Evolutionary conservation across 1,140 invertebrate genomes (phyloP).

Genomic region (Halesus radiatus): DNA sequence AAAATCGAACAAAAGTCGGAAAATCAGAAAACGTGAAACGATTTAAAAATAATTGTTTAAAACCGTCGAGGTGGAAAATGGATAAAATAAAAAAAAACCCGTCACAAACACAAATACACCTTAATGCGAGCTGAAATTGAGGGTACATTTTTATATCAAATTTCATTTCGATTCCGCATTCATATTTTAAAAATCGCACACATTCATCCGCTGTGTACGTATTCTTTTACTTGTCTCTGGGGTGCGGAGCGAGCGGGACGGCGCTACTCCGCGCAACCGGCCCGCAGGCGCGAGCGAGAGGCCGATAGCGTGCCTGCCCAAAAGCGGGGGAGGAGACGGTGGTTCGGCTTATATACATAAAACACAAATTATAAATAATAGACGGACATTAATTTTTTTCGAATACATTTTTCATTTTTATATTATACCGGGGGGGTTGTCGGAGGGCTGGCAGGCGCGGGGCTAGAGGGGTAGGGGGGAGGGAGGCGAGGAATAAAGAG

Average conservation of each 20-base stretch:
- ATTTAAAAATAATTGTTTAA: slow-evolving; percentile 43
- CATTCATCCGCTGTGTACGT: slow-evolving; percentile 46
- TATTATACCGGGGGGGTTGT: slow-evolving; percentile 65
- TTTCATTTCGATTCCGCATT: slow-evolving; percentile 57
- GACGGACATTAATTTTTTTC: slow-evolving; percentile 69
- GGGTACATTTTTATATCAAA: slow-evolving; percentile 57
- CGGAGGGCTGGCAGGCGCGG: slow-evolving; percentile 64
- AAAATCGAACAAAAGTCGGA: slow-evolving; percentile 20
- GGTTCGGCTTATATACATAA: slow-evolving; percentile 58
- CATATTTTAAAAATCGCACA: slow-evolving; percentile 56
- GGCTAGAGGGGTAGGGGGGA: slow-evolving; percentile 61
- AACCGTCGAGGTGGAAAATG: slow-evolving; percentile 22
- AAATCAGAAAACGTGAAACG: slow-evolving; percentile 37
- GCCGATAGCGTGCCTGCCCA: slow-evolving; percentile 1
- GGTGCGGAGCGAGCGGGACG: slow-evolving; percentile 22
- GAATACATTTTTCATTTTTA: slow-evolving; percentile 72
- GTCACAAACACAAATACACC: slow-evolving; percentile 37
- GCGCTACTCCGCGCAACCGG: neutral
- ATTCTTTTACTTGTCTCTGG: slow-evolving; percentile 50
- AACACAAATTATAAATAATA: slow-evolving; percentile 71
- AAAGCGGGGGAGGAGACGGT: slow-evolving; percentile 25
- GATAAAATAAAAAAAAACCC: slow-evolving; percentile 33
- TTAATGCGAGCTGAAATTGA: slow-evolving; percentile 47
- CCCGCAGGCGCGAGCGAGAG: neutral
- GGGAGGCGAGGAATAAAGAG: slow-evolving; percentile 70